Base-by-base conservation (phyloP, 2,113 vertebrate species). In the Nycticebus coucang region DNA sequence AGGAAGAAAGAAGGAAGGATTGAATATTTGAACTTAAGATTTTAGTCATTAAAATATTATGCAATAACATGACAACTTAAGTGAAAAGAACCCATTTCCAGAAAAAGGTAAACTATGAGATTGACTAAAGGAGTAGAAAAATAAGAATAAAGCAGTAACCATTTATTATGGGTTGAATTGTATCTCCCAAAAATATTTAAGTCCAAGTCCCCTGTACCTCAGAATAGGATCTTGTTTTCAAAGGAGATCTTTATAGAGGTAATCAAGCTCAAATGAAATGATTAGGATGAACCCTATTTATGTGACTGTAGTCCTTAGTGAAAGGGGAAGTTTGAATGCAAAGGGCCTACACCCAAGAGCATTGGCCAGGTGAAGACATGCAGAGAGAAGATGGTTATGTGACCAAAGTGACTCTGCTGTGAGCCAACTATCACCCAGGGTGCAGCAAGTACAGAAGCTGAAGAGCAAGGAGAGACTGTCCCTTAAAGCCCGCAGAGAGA, bases 51-150 rank as follows among this genome's bases (percentile, higher is more conserved):
- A 74, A 26, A 41, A 35, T 68, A 81, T 75, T 72, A 74, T 37
- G 41, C 1, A 62, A 30, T 69, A 68, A 55, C 30, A 68, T 66
- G 19, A 69, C 85, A 80, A 75, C 26, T 74, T 55, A 83, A 5
- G 41, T 69, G 18, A 92, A n/a, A 92, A 45, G 33, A 88, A 21
- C 1, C 35, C 66, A 57, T 84, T 83, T 92, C 19, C 66, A 92
- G 55, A 66, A 72, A 72, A 79, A 2, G 26, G 4, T 77, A 77
- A 84, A 37, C n/a, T 55, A 37, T 72, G n/a, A 71, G 57, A 45
- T n/a, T 88, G 78, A 84, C 26, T 78, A 83, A 91, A 87, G 24
- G 80, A 59, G 11, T 18, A 86, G 18, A 78, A 91, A 87, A 80
- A 66, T 86, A 57, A 75, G 15, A 82, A 28, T 60, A 83, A 75